Conservation (phyloP, 2,888 invertebrate genomes). For the Anthrax anthrax region DNA sequence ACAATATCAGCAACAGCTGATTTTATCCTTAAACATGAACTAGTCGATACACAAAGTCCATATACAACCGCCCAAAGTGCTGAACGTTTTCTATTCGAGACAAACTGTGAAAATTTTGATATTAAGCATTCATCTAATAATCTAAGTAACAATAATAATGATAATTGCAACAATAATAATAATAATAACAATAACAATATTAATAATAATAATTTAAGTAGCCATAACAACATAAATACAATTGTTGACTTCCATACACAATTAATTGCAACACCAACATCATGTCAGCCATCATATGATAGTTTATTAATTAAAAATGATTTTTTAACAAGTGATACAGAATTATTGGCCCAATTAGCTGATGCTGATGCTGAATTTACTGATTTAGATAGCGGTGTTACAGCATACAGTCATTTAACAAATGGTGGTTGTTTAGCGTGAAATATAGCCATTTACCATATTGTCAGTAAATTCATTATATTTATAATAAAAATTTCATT, state of each 20-base stretch:
- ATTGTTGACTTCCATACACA: slow-evolving; percentile 14
- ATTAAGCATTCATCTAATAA: slow-evolving; percentile 26
- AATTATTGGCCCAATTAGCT: slow-evolving; percentile 26
- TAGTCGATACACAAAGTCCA: slow-evolving; percentile 32
- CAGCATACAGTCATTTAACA: slow-evolving; percentile 26
- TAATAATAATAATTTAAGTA: slow-evolving; percentile 14
- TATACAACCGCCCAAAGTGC: slow-evolving; percentile 33
- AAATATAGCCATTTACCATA: too few relatives aligned
- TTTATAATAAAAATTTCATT: neutral
- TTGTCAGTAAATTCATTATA: too few relatives aligned
- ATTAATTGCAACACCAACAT: slow-evolving; percentile 8
- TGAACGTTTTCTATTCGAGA: slow-evolving; percentile 33
- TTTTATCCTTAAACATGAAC: slow-evolving; percentile 30
- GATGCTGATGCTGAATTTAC: slow-evolving; percentile 31
- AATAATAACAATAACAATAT: slow-evolving; percentile 21
- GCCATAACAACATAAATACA: slow-evolving; percentile 21
- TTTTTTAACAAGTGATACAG: slow-evolving; percentile 21
- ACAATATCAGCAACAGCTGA: slow-evolving; percentile 20
- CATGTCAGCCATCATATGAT: slow-evolving; percentile 15
- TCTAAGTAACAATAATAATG: slow-evolving; percentile 14
- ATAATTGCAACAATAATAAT: slow-evolving; percentile 14
- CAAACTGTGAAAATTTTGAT: slow-evolving; percentile 27
- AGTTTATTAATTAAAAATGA: slow-evolving; percentile 28
- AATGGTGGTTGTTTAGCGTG: slow-evolving; percentile 33
- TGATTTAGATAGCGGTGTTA: slow-evolving; percentile 30